These are phyloP conservation scores for Clinocottus analis DNA, from an alignment of 2,113 vertebrate species.

Conservation along the genomic window DNA sequence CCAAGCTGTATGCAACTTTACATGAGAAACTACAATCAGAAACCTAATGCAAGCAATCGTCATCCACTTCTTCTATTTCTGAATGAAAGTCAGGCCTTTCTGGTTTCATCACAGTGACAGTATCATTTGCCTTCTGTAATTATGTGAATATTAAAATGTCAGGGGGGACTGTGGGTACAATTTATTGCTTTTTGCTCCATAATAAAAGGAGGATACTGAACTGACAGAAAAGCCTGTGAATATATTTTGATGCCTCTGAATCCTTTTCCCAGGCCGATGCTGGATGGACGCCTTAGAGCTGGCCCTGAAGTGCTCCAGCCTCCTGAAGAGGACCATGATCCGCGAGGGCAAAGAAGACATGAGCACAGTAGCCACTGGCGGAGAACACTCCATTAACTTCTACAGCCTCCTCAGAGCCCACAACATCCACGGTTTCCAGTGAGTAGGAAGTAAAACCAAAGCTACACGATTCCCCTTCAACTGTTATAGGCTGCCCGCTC, in stretches of 20 bases:
- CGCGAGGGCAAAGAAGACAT: slow-evolving; percentile 96
- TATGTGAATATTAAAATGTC: not conserved
- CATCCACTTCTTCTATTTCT: not conserved
- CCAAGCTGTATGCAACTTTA: not conserved
- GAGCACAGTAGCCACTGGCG: slow-evolving; percentile 80
- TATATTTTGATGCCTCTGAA: not conserved
- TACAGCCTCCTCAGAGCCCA: slow-evolving; percentile 95
- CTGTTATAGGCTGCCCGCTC: not conserved
- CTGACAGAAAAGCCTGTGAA: not conserved
- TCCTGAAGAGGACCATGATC: slow-evolving; percentile 98
- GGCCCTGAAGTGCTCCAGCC: slow-evolving; percentile 96
- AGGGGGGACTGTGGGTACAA: not conserved
- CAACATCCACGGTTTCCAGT: slow-evolving; percentile 94
- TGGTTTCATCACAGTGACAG: not conserved
- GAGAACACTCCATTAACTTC: slow-evolving; percentile 91
- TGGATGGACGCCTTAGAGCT: slow-evolving; percentile 99
- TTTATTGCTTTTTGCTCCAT: not conserved
- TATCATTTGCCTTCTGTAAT: not conserved
- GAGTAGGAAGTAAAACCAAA: slow-evolving; percentile 66
- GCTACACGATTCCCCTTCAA: not conserved
- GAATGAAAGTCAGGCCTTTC: not conserved
- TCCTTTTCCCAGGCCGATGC: slow-evolving; percentile 87
- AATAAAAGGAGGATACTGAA: not conserved
- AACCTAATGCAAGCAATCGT: not conserved
- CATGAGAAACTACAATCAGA: not conserved